A percentile compares a stretch with the other conserved stretches of the same genome.
Evolutionary conservation across 2,888 invertebrate genomes (phyloP).

Genomic region (Sarcophaga rosellei): DNA sequence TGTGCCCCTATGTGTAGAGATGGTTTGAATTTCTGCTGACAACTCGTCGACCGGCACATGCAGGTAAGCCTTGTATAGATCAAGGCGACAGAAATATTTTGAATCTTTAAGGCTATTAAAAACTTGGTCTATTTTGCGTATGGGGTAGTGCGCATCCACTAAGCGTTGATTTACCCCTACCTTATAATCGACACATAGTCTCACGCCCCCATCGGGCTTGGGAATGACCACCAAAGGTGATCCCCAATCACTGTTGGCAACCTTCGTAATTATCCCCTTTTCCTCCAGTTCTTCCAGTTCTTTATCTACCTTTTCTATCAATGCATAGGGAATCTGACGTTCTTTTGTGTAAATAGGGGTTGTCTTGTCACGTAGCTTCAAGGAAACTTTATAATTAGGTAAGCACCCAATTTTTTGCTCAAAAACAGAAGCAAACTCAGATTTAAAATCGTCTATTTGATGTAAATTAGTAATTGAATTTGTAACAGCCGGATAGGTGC

Average conservation of each 20-base stretch:
- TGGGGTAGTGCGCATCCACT: too few species aligned
- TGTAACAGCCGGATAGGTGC: background rate
- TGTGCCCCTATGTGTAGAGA: too few species aligned
- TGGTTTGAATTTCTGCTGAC: too few species aligned
- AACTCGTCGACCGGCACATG: too few species aligned
- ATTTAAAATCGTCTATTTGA: slow-evolving; percentile 2
- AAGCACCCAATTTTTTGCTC: slow-evolving; percentile 36
- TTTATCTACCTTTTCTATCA: slow-evolving; percentile 25
- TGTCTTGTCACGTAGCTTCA: slow-evolving; percentile 37
- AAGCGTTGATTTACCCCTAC: too few species aligned
- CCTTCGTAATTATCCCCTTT: slow-evolving; percentile 7
- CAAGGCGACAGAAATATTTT: too few species aligned
- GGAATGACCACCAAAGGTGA: too few species aligned
- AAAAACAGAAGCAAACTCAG: slow-evolving; percentile 4
- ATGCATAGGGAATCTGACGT: background rate
- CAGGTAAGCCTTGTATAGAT: too few species aligned
- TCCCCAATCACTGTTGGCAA: slow-evolving; percentile 40
- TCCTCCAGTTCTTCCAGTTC: background rate
- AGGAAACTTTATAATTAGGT: slow-evolving; percentile 31
- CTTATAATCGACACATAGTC: too few species aligned
- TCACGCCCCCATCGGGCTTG: too few species aligned
- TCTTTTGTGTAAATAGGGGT: slow-evolving; percentile 25
- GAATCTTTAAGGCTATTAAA: too few species aligned
- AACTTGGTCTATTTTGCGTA: too few species aligned
- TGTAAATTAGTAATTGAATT: slow-evolving; percentile 11